These are phyloP conservation scores for Intellagama lesueurii DNA, from an alignment of 2,797 vertebrate species.

Conservation along the genomic window DNA sequence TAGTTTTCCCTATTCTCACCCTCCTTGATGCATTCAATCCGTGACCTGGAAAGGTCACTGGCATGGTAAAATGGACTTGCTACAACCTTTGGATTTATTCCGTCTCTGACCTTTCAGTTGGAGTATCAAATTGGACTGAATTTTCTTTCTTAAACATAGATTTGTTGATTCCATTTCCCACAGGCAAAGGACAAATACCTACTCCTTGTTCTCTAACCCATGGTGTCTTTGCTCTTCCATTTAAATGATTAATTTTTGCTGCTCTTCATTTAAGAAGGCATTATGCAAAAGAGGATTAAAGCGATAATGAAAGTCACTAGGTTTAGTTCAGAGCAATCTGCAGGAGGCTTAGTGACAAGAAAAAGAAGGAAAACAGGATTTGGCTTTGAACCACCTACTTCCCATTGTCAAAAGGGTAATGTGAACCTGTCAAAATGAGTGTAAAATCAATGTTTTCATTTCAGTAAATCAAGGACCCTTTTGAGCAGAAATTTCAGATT, in stretches of 20 bases:
- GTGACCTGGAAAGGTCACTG: constrained; percentile 22
- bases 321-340: constrained; percentile 24
- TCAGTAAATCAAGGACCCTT: constrained; percentile 35
- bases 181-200: not conserved
- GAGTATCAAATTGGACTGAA: not conserved
- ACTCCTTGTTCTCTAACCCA: constrained; percentile 32
- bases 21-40: constrained; percentile 15
- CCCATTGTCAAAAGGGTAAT: not conserved
- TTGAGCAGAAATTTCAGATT: not conserved
- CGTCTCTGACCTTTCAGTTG: constrained; percentile 28
- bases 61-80: constrained; percentile 10
- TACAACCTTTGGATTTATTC: constrained; percentile 13
- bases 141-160: not conserved
- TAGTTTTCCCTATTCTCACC: not conserved
- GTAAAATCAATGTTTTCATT: constrained; percentile 9
- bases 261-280: not conserved
- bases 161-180: not conserved
- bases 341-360: constrained; percentile 11
- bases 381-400: constrained; percentile 35
- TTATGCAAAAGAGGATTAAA: constrained; percentile 33
- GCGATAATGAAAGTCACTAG: not conserved
- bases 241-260: constrained; percentile 22
- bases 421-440: not conserved
- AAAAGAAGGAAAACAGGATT: constrained; percentile 20
- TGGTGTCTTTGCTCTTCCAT: not conserved